phyloP scores from a whole-genome alignment of 2,797 vertebrate species.

The Urophycis tenuis region DNA sequence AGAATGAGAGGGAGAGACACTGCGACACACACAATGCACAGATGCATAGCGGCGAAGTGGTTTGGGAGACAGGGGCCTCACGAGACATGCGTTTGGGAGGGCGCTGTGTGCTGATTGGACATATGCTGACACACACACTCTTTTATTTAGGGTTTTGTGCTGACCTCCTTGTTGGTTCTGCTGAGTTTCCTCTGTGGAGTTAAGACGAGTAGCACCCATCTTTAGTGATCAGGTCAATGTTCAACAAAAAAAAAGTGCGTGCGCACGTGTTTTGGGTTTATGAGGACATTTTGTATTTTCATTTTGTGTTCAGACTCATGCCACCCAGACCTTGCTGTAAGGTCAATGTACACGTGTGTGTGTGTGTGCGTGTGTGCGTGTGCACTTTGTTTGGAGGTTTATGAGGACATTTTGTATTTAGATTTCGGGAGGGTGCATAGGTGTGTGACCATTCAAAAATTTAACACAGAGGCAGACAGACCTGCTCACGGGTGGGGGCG shows the following conservation, averaged over 20 bases:
- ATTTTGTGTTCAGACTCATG: too few species aligned
- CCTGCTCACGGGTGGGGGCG: background rate
- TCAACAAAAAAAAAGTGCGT: background rate
- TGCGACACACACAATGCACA: too few species aligned
- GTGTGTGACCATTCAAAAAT: background rate
- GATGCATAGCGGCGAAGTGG: too few species aligned
- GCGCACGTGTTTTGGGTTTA: too few species aligned
- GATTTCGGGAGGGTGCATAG: background rate
- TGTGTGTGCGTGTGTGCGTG: background rate
- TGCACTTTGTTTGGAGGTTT: background rate
- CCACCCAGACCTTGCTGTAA: background rate
- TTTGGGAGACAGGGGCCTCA: background rate
- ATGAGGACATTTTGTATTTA: too few species aligned
- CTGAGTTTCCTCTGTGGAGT: constrained; percentile 47
- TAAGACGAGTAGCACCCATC: too few species aligned
- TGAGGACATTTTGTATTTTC: too few species aligned
- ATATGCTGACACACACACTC: constrained; percentile 67
- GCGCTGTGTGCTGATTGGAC: constrained; percentile 66
- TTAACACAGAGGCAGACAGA: background rate
- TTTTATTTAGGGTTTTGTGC: constrained; percentile 64
- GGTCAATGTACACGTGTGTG: background rate
- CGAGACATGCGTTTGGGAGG: constrained; percentile 61
- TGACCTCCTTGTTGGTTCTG: constrained; percentile 64
- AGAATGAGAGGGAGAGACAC: too few species aligned
- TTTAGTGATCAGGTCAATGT: background rate